Conservation (phyloP, 2,113 vertebrate species). For the Dipodomys stephensi region DNA sequence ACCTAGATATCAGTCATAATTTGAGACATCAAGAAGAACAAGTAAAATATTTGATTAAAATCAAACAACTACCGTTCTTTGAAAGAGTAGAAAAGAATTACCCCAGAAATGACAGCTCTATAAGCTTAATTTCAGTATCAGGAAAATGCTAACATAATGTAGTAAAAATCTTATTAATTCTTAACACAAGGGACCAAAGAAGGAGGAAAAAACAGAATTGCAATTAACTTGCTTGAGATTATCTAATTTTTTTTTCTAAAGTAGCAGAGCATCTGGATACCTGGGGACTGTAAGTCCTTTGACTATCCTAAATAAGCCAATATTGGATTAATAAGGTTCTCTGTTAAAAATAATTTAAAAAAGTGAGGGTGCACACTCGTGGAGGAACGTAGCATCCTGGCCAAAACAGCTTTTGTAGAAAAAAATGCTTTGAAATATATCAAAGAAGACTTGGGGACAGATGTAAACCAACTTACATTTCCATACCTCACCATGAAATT, state of each 20-base stretch:
- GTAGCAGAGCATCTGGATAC: constrained; percentile 64
- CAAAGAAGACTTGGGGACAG: not conserved
- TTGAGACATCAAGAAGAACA: constrained; percentile 51
- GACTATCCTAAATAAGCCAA: constrained; percentile 69
- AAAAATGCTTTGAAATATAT: constrained; percentile 12
- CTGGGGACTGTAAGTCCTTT: constrained; percentile 65
- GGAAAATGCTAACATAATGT: constrained; percentile 74
- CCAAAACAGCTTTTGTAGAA: constrained; percentile 1
- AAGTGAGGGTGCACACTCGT: constrained; percentile 57
- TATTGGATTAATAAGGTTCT: constrained; percentile 73
- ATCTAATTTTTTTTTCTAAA: constrained; percentile 79
- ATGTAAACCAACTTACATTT: not conserved
- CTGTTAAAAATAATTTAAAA: constrained; percentile 46
- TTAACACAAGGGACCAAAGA: constrained; percentile 75
- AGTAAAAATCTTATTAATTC: constrained; percentile 81
- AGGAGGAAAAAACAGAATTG: constrained; percentile 63
- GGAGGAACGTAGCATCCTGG: constrained; percentile 20
- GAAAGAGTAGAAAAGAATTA: constrained; percentile 70
- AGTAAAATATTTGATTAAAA: constrained; percentile 63
- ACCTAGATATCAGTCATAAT: constrained; percentile 59
- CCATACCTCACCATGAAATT: not conserved
- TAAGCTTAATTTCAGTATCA: constrained; percentile 76
- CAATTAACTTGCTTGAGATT: constrained; percentile 82
- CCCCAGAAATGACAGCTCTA: constrained; percentile 61
- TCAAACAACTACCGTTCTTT: constrained; percentile 56